phyloP scores from a whole-genome alignment of 2,888 invertebrate species.

The Apodemia hepburni region DNA sequence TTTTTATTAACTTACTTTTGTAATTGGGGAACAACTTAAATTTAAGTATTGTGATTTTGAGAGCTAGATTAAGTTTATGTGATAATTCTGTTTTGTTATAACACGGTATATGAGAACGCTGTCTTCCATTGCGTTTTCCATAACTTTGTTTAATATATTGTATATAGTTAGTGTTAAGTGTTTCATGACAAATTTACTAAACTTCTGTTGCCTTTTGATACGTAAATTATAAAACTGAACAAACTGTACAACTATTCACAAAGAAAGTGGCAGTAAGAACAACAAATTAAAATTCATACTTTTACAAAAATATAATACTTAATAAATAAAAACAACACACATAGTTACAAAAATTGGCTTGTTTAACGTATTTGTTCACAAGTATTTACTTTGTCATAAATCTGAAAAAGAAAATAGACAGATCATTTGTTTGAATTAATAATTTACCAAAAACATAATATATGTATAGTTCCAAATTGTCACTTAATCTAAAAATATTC shows the following conservation, averaged over 20 bases:
- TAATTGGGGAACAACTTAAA: constrained; percentile 76
- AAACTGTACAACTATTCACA: constrained; percentile 39
- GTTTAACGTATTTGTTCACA: no score
- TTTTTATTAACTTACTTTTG: constrained; percentile 58
- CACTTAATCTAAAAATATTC: no score
- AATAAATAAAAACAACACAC: no score
- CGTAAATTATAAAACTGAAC: constrained; percentile 54
- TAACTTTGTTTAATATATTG: constrained; percentile 43
- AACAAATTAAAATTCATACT: neutral
- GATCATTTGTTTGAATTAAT: no score
- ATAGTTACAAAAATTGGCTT: no score
- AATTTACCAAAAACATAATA: no score
- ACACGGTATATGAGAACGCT: constrained; percentile 54
- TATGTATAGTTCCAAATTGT: no score
- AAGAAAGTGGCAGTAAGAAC: constrained; percentile 17
- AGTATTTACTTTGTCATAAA: no score
- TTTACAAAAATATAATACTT: no score
- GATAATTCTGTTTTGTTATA: constrained; percentile 61
- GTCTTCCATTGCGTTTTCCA: constrained; percentile 74
- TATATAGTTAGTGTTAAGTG: constrained; percentile 57
- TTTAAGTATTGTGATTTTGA: constrained; percentile 74
- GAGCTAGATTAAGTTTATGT: constrained; percentile 65
- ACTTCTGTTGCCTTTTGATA: constrained; percentile 47
- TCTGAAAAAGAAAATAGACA: no score
- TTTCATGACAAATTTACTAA: constrained; percentile 67